Percentiles rank a stretch among this genome's conserved stretches.
These are phyloP conservation scores for Eurystomus gularis DNA, from an alignment of 2,113 vertebrate genomes.

Conservation along the genomic window DNA sequence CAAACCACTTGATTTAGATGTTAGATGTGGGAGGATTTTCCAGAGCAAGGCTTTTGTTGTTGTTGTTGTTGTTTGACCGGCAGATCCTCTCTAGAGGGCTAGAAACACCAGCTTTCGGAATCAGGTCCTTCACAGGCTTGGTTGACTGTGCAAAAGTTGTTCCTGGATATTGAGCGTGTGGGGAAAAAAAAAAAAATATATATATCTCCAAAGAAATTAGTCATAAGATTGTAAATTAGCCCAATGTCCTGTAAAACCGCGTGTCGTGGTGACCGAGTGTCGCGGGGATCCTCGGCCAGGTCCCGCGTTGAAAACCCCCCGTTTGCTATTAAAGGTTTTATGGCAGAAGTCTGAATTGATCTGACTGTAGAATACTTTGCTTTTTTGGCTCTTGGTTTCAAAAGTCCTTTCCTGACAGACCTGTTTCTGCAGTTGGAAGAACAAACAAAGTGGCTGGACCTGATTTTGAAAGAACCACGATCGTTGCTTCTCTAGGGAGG, in stretches of 20 bases:
- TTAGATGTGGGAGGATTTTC: conserved; percentile 5
- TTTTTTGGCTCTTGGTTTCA: not conserved
- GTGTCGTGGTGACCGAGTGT: not conserved
- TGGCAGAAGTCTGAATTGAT: not conserved
- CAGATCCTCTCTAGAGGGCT: not conserved
- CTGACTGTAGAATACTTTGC: not conserved
- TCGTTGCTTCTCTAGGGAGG: not conserved
- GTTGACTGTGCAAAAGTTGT: not conserved
- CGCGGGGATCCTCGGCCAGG: not conserved
- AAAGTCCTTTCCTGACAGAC: not conserved
- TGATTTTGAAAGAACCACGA: not conserved
- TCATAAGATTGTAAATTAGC: not conserved
- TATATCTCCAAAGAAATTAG: conserved; percentile 34
- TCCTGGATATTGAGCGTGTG: not conserved
- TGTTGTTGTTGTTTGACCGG: not conserved
- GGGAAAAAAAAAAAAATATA: not conserved
- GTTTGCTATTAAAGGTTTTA: conserved; percentile 19
- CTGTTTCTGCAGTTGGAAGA: not conserved
- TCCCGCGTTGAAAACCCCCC: not conserved
- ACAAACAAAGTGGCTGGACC: not conserved
- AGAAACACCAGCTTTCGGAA: not conserved
- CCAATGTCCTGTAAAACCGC: not conserved
- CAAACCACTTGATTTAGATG: not conserved
- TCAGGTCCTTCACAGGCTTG: not conserved
- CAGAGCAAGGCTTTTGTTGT: not conserved